Base-by-base conservation (phyloP, 2,888 invertebrate species). In the Elegia similella region DNA sequence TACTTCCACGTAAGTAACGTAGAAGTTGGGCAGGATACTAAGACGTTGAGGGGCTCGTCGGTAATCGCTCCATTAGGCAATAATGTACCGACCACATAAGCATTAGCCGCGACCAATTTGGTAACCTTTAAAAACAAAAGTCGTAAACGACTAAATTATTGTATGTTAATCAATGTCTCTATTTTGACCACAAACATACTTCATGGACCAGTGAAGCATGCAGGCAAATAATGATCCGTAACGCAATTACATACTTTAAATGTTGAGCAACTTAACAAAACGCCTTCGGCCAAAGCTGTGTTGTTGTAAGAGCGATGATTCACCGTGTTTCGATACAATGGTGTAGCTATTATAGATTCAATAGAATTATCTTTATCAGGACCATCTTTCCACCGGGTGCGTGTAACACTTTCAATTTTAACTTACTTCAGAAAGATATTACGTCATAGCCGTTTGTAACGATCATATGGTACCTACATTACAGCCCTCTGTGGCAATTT, bases 211-310 rank as follows among this genome's bases (percentile, higher is more conserved):
- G 56, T 76, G 80, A 69, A 70, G 72, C 78, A 75, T 67, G 69
- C 70, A 69, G 70, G 66, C 67, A 74, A 60, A 68, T 76, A 82
- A 80, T 80, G 80, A 80, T 75, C 73, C 77, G 76, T 64, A 67
- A 74, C 80, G 64, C 63, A 75, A 70, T 78, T 68, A 68, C 69
- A 72, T 69, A 62, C 60, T 59, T 60, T 61, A 59, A 60, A 59
- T 59, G 62, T 66, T 67, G 62, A 67, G 72, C 66, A 66, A 70
- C 61, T 66, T 66, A 73, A 72, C 46, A 71, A 70, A 75, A 75
- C 64, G 66, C 60, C 69, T 64, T 68, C 63, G 65, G 62, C 63
- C 62, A 60, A 68, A 69, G 66, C 61, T 59, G 60, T 62, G 63
- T 72, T 71, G 72, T 67, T 65, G 62, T 54, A 63, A 56, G 64